Evolutionary conservation across 2,113 vertebrate species (phyloP).

Genomic region (Sakesphorus luctuosus): DNA sequence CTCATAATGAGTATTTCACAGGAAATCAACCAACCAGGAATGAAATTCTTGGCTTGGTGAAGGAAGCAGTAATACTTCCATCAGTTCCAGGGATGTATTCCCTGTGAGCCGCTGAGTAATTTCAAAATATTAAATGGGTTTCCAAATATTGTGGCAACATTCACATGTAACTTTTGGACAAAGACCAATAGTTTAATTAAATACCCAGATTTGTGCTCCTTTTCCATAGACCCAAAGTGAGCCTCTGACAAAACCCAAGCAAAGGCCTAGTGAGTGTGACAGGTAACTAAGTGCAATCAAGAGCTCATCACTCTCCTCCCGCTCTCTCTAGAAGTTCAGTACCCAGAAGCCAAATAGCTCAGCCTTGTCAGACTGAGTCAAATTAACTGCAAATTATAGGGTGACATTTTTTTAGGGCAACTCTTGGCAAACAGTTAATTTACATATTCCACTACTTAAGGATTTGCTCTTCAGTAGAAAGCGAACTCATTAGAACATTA

Average conservation of each 20-base stretch:
- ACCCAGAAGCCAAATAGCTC: not conserved
- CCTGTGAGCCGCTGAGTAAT: not conserved
- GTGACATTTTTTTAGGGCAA: not conserved
- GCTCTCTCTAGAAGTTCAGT: not conserved
- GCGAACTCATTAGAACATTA: not conserved
- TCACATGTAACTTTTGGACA: not conserved
- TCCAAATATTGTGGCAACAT: not conserved
- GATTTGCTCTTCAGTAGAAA: not conserved
- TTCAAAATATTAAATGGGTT: not conserved
- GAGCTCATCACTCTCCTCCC: not conserved
- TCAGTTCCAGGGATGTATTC: not conserved
- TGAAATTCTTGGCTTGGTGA: not conserved
- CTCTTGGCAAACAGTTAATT: not conserved
- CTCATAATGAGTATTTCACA: not conserved
- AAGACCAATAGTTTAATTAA: not conserved
- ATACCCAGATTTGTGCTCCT: not conserved
- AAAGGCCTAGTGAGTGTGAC: not conserved
- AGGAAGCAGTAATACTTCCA: not conserved
- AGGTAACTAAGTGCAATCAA: not conserved
- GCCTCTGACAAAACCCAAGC: not conserved
- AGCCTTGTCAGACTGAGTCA: not conserved
- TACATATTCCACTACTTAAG: not conserved
- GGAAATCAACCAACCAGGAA: not conserved
- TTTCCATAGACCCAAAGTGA: not conserved
- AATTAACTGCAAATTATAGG: not conserved